Evolutionary conservation across 2,888 invertebrate genomes (phyloP).

Genomic region (Masnerella sp.): DNA sequence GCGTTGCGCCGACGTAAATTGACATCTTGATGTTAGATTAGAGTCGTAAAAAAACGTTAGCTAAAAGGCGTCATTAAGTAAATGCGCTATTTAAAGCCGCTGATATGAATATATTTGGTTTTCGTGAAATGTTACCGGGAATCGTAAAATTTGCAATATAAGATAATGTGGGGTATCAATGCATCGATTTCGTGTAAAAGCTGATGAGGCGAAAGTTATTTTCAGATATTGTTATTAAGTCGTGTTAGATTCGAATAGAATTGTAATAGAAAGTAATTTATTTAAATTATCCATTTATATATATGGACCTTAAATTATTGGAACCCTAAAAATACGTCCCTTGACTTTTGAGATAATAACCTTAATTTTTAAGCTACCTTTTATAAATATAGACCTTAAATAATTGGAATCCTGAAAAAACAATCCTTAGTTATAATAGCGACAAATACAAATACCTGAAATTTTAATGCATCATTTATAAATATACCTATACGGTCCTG

Average conservation of each 20-base stretch:
- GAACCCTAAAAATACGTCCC: too few species aligned
- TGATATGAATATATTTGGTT: slow-evolving; percentile 8
- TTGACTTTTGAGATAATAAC: too few species aligned
- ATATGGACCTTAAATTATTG: too few species aligned
- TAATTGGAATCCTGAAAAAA: too few species aligned
- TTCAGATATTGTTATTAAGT: background rate
- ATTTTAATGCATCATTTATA: too few species aligned
- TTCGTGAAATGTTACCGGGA: slow-evolving; percentile 16
- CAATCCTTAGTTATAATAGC: too few species aligned
- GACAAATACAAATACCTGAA: too few species aligned
- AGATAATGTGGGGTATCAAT: slow-evolving; percentile 10
- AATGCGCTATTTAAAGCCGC: slow-evolving; percentile 6
- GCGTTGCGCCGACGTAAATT: slow-evolving; percentile 7
- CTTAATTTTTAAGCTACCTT: too few species aligned
- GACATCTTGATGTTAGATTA: slow-evolving; percentile 28
- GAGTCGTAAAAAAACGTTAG: slow-evolving; percentile 17
- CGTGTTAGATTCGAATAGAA: background rate
- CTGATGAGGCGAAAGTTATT: slow-evolving; percentile 6
- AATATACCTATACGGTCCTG: too few species aligned
- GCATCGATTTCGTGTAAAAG: slow-evolving; percentile 6
- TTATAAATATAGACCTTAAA: too few species aligned
- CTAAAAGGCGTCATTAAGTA: slow-evolving; percentile 19
- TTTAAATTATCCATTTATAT: too few species aligned
- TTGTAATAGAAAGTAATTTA: too few species aligned
- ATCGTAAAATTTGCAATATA: slow-evolving; percentile 18